These are phyloP conservation scores for Paradoxurus hermaphroditus DNA, from an alignment of 2,113 vertebrate species.

Conservation along the genomic window DNA sequence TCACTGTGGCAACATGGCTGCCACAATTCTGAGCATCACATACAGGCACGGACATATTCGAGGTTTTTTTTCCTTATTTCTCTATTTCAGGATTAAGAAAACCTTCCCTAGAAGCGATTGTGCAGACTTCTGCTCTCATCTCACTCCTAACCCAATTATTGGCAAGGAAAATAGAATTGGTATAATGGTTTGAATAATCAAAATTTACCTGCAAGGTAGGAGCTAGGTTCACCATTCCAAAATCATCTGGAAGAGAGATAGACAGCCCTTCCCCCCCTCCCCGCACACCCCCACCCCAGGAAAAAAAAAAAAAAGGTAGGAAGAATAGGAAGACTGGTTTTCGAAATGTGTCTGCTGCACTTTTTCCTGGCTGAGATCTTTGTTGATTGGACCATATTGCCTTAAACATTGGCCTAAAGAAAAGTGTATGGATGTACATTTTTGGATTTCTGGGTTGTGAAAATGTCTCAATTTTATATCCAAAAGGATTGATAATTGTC, in stretches of 20 bases:
- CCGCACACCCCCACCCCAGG: rapidly evolving
- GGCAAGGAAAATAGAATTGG: background rate
- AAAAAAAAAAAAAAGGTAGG: background rate
- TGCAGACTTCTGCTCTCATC: background rate
- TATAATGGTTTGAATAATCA: background rate
- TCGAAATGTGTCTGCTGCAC: background rate
- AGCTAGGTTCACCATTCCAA: background rate
- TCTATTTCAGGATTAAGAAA: background rate
- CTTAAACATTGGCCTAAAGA: background rate
- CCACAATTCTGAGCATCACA: background rate
- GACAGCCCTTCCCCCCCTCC: background rate
- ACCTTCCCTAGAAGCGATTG: background rate
- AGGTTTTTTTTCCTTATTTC: background rate
- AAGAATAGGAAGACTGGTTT: background rate
- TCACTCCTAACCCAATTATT: background rate
- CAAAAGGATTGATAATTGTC: background rate
- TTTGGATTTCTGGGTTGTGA: background rate
- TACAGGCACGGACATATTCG: background rate
- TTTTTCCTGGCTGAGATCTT: background rate
- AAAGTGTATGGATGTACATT: background rate
- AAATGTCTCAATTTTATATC: background rate
- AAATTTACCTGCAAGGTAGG: background rate
- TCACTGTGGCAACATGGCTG: background rate
- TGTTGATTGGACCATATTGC: background rate
- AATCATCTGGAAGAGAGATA: background rate